A percentile compares a stretch with the other conserved stretches of the same genome.
Conservation (phyloP, 2,888 invertebrate species). For the Dryomyza anilis region DNA sequence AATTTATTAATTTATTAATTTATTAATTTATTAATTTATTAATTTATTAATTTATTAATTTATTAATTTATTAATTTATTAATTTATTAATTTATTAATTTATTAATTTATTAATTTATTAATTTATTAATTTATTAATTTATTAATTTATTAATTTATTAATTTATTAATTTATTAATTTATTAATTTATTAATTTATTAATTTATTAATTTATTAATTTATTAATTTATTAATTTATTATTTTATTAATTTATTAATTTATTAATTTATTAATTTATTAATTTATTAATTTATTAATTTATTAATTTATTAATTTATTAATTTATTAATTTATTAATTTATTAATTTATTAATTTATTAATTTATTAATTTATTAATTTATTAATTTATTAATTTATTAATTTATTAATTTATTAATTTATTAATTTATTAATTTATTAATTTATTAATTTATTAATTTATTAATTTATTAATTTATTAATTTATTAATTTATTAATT, state of each 20-base stretch:
- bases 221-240: neutral
- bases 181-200: neutral
- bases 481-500: too few species aligned
- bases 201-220: neutral
- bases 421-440: too few species aligned
- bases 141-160: neutral
- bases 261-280: neutral
- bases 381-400: too few species aligned
- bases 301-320: neutral
- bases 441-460: too few species aligned
- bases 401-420: too few species aligned
- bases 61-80: neutral
- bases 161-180: neutral
- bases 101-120: neutral
- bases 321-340: neutral
- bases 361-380: too few species aligned
- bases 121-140: neutral
- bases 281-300: neutral
- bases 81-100: neutral
- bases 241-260: neutral
- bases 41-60: neutral
- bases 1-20: neutral
- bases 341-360: neutral
- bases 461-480: too few species aligned
- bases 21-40: neutral